Percentiles rank a stretch among this genome's conserved stretches.
phyloP scores from a whole-genome alignment of 92 coral and sea anemone genomes.

The Diadumene lineata region DNA sequence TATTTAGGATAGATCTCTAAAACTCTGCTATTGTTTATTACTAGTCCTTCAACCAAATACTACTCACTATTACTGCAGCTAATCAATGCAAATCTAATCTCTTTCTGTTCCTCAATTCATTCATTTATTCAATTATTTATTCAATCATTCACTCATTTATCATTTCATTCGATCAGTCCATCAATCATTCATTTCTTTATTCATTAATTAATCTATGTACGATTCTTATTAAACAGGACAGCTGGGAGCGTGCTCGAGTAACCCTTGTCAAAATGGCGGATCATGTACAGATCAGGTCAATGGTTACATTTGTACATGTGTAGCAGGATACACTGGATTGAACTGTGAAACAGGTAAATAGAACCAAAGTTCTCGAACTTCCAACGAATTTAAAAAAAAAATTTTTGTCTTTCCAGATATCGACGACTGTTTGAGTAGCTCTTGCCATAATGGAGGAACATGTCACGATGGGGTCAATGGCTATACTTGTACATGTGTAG shows the following conservation, averaged over 20 bases:
- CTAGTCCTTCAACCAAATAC: too few relatives aligned
- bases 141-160: too few relatives aligned
- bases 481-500: background rate
- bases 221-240: too few relatives aligned
- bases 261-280: background rate
- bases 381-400: background rate
- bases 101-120: too few relatives aligned
- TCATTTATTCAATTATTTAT: too few relatives aligned
- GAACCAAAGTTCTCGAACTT: background rate
- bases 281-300: constrained; percentile 3
- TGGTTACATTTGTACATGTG: constrained; percentile 12
- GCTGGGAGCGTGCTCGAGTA: background rate
- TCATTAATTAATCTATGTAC: background rate
- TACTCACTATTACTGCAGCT: too few relatives aligned
- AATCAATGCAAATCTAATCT: too few relatives aligned
- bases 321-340: constrained; percentile 9
- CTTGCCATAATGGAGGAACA: constrained; percentile 7
- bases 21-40: too few relatives aligned
- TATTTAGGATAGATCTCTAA: too few relatives aligned
- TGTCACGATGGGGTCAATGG: too few relatives aligned
- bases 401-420: background rate
- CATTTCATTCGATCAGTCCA: too few relatives aligned
- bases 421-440: background rate
- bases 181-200: background rate
- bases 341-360: constrained; percentile 5